Conservation (phyloP, 2,113 vertebrate genomes). For the Eurypyga helias region DNA sequence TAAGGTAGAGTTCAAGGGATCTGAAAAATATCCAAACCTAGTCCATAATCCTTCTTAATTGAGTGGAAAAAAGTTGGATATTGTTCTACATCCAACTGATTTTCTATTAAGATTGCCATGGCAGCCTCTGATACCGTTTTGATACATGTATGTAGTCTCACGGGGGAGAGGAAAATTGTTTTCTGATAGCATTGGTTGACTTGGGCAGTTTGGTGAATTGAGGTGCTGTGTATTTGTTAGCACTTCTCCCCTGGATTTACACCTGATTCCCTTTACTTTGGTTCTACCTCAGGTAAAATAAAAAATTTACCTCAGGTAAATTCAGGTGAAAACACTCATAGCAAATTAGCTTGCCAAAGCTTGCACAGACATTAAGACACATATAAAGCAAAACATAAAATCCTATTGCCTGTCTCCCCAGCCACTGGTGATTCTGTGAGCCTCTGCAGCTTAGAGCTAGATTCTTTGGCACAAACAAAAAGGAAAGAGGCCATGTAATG, state of each 20-base stretch:
- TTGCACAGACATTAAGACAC: not conserved
- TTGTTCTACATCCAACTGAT: not conserved
- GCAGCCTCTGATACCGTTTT: not conserved
- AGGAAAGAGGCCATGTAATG: not conserved
- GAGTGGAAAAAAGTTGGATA: not conserved
- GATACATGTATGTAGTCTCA: not conserved
- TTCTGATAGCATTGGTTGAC: not conserved
- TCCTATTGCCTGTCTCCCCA: not conserved
- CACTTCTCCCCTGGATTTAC: not conserved
- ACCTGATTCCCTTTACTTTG: not conserved
- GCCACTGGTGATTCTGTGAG: not conserved
- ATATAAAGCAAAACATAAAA: not conserved
- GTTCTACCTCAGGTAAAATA: not conserved
- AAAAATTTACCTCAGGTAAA: not conserved
- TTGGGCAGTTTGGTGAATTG: not conserved
- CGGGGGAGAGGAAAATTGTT: not conserved
- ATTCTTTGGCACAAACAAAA: not conserved
- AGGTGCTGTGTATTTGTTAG: not conserved
- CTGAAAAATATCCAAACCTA: not conserved
- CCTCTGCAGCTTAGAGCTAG: not conserved
- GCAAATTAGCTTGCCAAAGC: not conserved
- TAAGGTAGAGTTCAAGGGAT: not conserved
- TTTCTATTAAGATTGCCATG: not conserved
- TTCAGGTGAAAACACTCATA: not conserved
- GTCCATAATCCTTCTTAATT: not conserved